Percentiles rank a stretch among this genome's conserved stretches.
phyloP scores from a whole-genome alignment of 2,797 vertebrate species.

The Gorsachius magnificus region DNA sequence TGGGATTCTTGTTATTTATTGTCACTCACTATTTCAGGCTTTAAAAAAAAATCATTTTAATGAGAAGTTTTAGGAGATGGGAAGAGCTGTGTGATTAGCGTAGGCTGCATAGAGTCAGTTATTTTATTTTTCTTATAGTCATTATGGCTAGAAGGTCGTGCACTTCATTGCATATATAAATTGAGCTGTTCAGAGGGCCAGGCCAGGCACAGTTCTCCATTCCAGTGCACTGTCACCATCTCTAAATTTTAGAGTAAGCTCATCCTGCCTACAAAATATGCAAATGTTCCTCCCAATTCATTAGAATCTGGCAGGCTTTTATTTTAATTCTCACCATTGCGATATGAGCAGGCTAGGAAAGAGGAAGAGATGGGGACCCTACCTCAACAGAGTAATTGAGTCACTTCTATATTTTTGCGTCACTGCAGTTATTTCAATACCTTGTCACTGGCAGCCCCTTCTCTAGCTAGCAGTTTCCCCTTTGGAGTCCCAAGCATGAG shows the following conservation, averaged over 20 bases:
- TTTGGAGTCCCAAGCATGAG: not conserved
- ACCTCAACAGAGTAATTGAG: not conserved
- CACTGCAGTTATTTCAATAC: not conserved
- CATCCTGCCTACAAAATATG: rapidly evolving
- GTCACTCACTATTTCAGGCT: constrained; percentile 18
- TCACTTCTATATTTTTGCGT: not conserved
- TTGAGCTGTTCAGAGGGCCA: not conserved
- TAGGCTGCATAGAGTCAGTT: not conserved
- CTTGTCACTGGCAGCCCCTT: not conserved
- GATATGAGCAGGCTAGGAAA: not conserved
- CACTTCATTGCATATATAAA: not conserved
- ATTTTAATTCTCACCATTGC: not conserved
- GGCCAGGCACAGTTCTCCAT: not conserved
- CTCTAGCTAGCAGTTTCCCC: not conserved
- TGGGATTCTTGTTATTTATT: constrained; percentile 50
- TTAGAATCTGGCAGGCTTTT: not conserved
- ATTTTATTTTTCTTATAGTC: not conserved
- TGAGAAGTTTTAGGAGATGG: not conserved
- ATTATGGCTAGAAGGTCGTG: not conserved
- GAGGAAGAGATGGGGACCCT: not conserved
- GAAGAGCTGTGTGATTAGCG: not conserved
- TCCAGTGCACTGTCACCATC: not conserved
- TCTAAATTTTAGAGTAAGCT: not conserved
- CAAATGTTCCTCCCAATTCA: not conserved
- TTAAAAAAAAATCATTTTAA: constrained; percentile 29